Base-by-base conservation (phyloP, 1,140 invertebrate species). In the Apis laboriosa region DNA sequence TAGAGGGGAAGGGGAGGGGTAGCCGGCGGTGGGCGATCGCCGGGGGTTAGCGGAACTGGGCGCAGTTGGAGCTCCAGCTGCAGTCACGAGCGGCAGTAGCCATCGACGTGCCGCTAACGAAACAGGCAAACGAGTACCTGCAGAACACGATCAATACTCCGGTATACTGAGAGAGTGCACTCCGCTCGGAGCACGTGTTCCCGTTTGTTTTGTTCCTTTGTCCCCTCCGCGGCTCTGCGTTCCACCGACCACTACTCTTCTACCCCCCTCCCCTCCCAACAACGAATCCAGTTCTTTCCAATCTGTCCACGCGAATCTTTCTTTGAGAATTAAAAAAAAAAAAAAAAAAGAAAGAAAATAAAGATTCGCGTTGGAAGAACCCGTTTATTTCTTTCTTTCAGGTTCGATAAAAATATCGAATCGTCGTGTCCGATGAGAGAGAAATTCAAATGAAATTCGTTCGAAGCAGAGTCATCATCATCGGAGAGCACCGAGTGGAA, bases 81-180 rank as follows among this genome's bases (percentile, higher is more conserved):
- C 79, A 61, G 74, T 72, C 63, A 49, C 77, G 60, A 43, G 28
- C 55, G 68, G 76, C 80, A 64, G 61, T 80, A 83, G 75, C 76
- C 84, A 87, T 90, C 83, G 77, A 84, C 80, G 83, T 79, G 76
- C 84, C 84, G 85, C 83, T 86, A 90, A 85, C 90, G 88, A 87
- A 90, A 90, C 87, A 86, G 78, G 83, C 87, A 64, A 91, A 85
- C 87, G 84, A 88, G 87, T 89, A 85, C 88, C 82, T 75, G 85
- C 88, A 80, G 84, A 79, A 71, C 86, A 86, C 90, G 90, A 92
- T 92, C 91, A 92, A 92, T 92, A 92, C 90, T 91, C 75, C 56
- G 34, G 77, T 86, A 83, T 85, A 86, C 78, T 24, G 28, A 34
- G 63, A 53, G 85, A 88, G 83, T 85, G 80, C 84, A 89, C 77